phyloP scores from a whole-genome alignment of 1,140 invertebrate species.

The Lepidurus couesii region DNA sequence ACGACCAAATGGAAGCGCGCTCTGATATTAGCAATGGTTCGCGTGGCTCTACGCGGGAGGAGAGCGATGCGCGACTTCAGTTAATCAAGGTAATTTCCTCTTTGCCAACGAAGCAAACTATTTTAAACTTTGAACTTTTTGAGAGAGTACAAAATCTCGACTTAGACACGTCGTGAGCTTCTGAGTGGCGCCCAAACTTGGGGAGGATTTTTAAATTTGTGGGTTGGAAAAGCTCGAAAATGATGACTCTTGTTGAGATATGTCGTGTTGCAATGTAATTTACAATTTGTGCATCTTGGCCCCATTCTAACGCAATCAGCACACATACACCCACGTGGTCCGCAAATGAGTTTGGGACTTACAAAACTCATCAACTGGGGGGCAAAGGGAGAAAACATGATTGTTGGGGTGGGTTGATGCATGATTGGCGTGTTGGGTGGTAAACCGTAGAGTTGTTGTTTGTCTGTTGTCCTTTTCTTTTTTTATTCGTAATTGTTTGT shows the following conservation, averaged over 20 bases:
- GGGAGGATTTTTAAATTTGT: neutral
- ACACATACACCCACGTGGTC: too few species aligned
- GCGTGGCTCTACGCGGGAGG: slow-evolving; percentile 29
- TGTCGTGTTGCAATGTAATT: too few species aligned
- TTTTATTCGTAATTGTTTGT: neutral
- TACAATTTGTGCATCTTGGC: too few species aligned
- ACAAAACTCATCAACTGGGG: neutral
- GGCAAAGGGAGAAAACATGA: neutral
- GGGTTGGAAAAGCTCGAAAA: neutral
- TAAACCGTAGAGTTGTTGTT: neutral
- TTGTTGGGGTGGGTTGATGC: neutral
- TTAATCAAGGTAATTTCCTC: slow-evolving; percentile 33
- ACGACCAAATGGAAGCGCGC: slow-evolving; percentile 28
- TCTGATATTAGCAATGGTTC: slow-evolving; percentile 30
- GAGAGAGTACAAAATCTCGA: neutral
- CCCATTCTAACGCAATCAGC: too few species aligned
- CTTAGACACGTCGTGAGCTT: neutral
- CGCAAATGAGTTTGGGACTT: neutral
- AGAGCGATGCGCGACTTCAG: slow-evolving; percentile 30
- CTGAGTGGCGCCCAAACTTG: neutral
- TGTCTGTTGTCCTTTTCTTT: slow-evolving; percentile 2
- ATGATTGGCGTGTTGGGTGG: neutral
- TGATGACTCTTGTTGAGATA: neutral
- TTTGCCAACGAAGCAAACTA: neutral
- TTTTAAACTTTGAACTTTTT: neutral